A percentile compares a stretch with the other conserved stretches of the same genome.
Conservation (phyloP, 2,888 invertebrate genomes). For the Noctua comes region DNA sequence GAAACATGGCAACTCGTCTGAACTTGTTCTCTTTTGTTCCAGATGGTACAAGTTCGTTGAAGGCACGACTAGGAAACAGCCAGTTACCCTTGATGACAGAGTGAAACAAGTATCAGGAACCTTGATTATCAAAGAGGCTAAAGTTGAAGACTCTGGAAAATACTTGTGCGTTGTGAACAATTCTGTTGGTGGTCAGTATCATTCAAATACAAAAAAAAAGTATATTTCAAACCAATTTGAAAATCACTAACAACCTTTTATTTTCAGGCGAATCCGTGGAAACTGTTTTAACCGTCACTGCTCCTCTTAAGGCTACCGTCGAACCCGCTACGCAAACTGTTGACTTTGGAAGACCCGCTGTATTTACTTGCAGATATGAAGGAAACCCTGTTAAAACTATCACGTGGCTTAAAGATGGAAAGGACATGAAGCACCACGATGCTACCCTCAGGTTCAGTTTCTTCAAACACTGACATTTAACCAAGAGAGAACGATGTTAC, state of each 20-base stretch:
- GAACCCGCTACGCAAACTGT: slow-evolving; percentile 97
- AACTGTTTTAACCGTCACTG: slow-evolving; percentile 97
- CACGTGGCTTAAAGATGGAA: slow-evolving; percentile 98
- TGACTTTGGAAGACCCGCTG: slow-evolving; percentile 97
- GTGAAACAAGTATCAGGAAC: slow-evolving; percentile 98
- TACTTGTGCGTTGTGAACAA: slow-evolving; percentile 98
- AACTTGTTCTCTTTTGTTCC: slow-evolving; percentile 90
- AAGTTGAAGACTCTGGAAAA: slow-evolving; percentile 97
- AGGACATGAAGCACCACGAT: slow-evolving; percentile 95
- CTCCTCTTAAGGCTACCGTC: slow-evolving; percentile 96
- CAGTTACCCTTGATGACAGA: slow-evolving; percentile 96
- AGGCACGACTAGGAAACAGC: slow-evolving; percentile 95
- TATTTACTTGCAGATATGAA: slow-evolving; percentile 97
- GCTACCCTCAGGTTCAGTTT: slow-evolving; percentile 91
- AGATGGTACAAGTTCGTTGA: slow-evolving; percentile 99
- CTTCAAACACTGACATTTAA: neutral
- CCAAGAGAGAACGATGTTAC: neutral
- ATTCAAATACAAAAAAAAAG: neutral
- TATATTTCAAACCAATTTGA: neutral
- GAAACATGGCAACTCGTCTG: slow-evolving; percentile 62
- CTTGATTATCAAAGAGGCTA: slow-evolving; percentile 96
- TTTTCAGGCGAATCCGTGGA: slow-evolving; percentile 96
- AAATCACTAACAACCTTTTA: neutral
- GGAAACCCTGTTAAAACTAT: slow-evolving; percentile 97
- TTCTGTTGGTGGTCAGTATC: slow-evolving; percentile 93